Percentiles rank a stretch among this genome's conserved stretches.
These are phyloP conservation scores for Acanthosepion lycidas DNA, from an alignment of 2,888 invertebrate genomes.

Conservation along the genomic window DNA sequence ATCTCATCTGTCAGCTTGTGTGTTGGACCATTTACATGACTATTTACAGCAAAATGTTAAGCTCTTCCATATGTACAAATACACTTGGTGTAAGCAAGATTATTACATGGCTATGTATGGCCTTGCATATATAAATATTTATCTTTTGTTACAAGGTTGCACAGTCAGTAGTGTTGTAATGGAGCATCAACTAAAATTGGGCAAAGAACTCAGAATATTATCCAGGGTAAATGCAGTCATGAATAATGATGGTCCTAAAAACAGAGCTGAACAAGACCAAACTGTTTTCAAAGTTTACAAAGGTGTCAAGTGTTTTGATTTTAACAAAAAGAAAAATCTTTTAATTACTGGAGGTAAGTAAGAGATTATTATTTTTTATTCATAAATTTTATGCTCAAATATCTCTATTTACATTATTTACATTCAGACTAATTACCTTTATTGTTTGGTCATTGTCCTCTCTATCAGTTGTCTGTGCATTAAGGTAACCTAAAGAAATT, in stretches of 20 bases:
- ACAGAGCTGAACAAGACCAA: slow-evolving; percentile 71
- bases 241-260: slow-evolving; percentile 49
- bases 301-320: slow-evolving; percentile 75
- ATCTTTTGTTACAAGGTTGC: slow-evolving; percentile 63
- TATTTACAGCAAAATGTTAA: no score
- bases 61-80: no score
- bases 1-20: no score
- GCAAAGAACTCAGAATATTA: slow-evolving; percentile 60
- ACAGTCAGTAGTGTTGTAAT: slow-evolving; percentile 73
- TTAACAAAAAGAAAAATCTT: slow-evolving; percentile 73
- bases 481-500: no score
- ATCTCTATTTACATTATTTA: not conserved
- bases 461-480: no score
- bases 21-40: no score
- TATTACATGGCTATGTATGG: no score
- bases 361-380: not conserved
- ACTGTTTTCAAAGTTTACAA: slow-evolving; percentile 74
- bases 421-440: not conserved
- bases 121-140: no score
- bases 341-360: slow-evolving; percentile 73
- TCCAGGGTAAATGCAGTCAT: slow-evolving; percentile 23
- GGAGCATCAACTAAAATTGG: slow-evolving; percentile 71
- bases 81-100: no score
- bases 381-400: not conserved
- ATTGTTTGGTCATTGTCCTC: no score